Percentiles rank a stretch among this genome's conserved stretches.
Conservation (phyloP, 1,140 invertebrate species). For the Papilio aristodemus region DNA sequence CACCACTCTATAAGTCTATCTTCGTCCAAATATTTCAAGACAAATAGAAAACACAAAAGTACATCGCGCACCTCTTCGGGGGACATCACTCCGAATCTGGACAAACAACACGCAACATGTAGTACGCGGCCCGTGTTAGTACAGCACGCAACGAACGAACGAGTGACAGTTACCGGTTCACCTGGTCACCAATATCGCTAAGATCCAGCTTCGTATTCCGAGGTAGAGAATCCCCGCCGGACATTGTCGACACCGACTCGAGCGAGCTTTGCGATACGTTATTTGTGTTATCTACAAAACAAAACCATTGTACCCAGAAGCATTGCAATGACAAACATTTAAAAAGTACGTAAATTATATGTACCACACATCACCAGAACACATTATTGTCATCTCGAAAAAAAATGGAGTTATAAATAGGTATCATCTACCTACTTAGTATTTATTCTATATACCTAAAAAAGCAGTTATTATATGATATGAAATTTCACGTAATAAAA, state of each 20-base stretch:
- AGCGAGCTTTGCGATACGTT: slow-evolving; percentile 80
- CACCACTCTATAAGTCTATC: slow-evolving; percentile 95
- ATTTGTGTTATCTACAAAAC: slow-evolving; percentile 68
- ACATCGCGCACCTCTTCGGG: slow-evolving; percentile 91
- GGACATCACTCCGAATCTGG: slow-evolving; percentile 79
- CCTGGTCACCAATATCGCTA: slow-evolving; percentile 76
- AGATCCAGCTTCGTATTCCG: slow-evolving; percentile 69
- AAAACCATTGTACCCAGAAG: slow-evolving; percentile 38
- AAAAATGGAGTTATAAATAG: too few relatives aligned
- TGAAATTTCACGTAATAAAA: too few relatives aligned
- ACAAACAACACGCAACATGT: slow-evolving; percentile 41
- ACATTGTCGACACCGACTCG: slow-evolving; percentile 82
- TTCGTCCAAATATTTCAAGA: slow-evolving; percentile 93
- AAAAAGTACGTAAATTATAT: too few relatives aligned
- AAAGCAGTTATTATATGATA: too few relatives aligned
- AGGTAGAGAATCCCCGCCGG: slow-evolving; percentile 72
- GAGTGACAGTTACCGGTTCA: slow-evolving; percentile 67
- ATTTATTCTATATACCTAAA: too few relatives aligned
- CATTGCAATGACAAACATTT: slow-evolving; percentile 1
- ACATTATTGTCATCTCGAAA: too few relatives aligned
- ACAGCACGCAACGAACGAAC: not conserved
- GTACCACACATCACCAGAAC: too few relatives aligned
- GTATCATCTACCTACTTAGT: too few relatives aligned
- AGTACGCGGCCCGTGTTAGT: slow-evolving; percentile 8
- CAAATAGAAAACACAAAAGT: slow-evolving; percentile 93